Percentiles rank a stretch among this genome's conserved stretches.
These are phyloP conservation scores for Micromussa lordhowensis DNA, from an alignment of 92 coral and sea anemone species.

Conservation along the genomic window DNA sequence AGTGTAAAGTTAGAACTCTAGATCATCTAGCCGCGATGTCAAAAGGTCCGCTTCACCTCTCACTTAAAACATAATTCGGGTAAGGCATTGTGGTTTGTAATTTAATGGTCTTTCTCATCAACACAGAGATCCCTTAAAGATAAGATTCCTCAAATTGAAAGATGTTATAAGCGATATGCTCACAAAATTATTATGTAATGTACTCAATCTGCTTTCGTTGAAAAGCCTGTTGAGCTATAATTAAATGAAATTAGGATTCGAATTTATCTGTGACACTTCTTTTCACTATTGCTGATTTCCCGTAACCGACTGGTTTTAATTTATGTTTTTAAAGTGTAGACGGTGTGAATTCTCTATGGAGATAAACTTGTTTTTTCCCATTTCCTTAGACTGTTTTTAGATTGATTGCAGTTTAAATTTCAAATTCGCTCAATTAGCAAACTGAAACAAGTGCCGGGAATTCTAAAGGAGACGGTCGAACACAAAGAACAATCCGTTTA, in stretches of 20 bases:
- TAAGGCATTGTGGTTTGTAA: neutral
- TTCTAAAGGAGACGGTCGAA: neutral
- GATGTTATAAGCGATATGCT: neutral
- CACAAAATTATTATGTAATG: neutral
- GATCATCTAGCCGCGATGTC: no score
- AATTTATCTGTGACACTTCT: neutral
- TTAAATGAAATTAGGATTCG: neutral
- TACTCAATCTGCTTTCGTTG: neutral
- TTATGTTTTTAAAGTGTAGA: neutral
- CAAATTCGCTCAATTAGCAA: neutral
- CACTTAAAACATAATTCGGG: neutral
- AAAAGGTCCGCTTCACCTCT: neutral
- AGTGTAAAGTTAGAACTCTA: no score
- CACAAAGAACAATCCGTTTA: neutral
- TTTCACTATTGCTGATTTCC: neutral
- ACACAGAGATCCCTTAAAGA: neutral
- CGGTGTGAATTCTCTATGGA: no score
- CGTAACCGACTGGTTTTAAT: neutral
- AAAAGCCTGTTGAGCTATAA: neutral
- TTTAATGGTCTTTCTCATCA: neutral
- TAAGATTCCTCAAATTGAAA: neutral
- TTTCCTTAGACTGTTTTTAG: neutral
- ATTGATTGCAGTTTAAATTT: neutral
- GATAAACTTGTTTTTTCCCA: neutral
- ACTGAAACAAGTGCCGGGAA: neutral